Base-by-base conservation (phyloP, 2,113 vertebrate species). In the Amblyornis subalaris region DNA sequence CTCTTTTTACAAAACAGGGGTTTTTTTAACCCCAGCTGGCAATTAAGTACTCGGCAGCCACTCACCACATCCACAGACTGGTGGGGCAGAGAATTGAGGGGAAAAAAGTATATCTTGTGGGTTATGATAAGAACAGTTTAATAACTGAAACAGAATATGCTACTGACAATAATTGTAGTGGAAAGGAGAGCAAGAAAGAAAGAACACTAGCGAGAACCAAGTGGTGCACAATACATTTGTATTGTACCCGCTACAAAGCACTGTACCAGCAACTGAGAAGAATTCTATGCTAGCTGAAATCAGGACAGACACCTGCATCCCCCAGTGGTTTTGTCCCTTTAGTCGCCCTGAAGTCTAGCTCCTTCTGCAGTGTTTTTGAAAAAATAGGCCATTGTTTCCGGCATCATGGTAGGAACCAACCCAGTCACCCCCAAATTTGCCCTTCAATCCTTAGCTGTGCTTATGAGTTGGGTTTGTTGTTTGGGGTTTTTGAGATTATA, bases 381-480 rank as follows among this genome's bases (percentile, higher is more conserved):
- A 38, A 85, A 61, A 4, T 7, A 21, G 29, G 8, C 24, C 25
- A 21, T 47, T 60, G 25, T 58, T 85, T 88, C 33, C 40, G 62
- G 48, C 10, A 58, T 36, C 2, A 11, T n/a, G 42, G 24, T 48
- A n/a, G 60, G 10, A 76, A 16, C 11, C 44, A 62, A 7, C 14
- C 6, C n/a, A 19, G 20, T 54, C 19, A 36, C 8, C 8, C 15
- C 7, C 2, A 15, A 25, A 4, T 40, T 54, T 73, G 8, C 5
- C 19, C 26, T 53, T 61, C 16, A 61, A 0, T 90, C 16, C 24
- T n/a, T 65, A 81, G 24, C 5, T 64, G 10, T 50, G 10, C 2
- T 42, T 55, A n/a, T 0, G 1, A 10, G 14, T 50, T 74, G 8
- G 0, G 2, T 50, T 69, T n/a, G 18, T 60, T 25, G 10, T 54